Evolutionary conservation across 2,888 invertebrate genomes (phyloP).

Genomic region (Spatulosminthurus flaviceps): DNA sequence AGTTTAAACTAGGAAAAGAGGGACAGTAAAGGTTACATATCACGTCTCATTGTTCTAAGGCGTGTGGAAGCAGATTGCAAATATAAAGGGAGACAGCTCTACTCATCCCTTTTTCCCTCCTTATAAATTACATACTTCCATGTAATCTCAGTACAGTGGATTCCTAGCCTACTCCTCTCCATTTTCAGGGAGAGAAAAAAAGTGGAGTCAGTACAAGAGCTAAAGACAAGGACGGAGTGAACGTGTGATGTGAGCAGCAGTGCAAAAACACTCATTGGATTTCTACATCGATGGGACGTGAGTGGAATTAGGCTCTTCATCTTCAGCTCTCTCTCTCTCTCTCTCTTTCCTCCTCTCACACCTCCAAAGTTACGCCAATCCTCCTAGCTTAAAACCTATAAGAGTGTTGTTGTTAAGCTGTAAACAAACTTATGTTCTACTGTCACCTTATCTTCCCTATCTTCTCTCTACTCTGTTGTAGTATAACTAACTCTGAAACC

Average conservation of each 20-base stretch:
- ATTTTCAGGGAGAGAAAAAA: too few species aligned
- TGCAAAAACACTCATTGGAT: conserved; percentile 39
- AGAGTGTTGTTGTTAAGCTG: background rate
- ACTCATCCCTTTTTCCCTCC: background rate
- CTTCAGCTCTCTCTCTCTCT: conserved; percentile 22
- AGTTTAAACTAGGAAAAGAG: too few species aligned
- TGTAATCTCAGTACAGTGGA: too few species aligned
- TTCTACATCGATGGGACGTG: conserved; percentile 34
- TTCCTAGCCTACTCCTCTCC: too few species aligned
- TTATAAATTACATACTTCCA: too few species aligned
- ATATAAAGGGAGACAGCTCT: conserved; percentile 12
- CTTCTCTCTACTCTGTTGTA: too few species aligned
- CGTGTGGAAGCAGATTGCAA: background rate
- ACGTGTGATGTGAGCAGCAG: background rate
- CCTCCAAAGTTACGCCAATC: background rate
- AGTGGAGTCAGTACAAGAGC: too few species aligned
- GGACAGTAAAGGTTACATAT: background rate
- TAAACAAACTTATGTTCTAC: too few species aligned
- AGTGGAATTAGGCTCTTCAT: conserved; percentile 39
- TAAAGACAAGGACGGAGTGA: too few species aligned
- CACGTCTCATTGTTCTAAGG: conserved; percentile 32
- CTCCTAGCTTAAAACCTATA: background rate
- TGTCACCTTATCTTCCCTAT: too few species aligned
- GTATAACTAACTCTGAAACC: too few species aligned
- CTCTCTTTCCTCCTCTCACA: background rate